Percentiles rank a stretch among this genome's conserved stretches.
These are phyloP conservation scores for Nematolebias whitei DNA, from an alignment of 2,113 vertebrate species.

Conservation along the genomic window DNA sequence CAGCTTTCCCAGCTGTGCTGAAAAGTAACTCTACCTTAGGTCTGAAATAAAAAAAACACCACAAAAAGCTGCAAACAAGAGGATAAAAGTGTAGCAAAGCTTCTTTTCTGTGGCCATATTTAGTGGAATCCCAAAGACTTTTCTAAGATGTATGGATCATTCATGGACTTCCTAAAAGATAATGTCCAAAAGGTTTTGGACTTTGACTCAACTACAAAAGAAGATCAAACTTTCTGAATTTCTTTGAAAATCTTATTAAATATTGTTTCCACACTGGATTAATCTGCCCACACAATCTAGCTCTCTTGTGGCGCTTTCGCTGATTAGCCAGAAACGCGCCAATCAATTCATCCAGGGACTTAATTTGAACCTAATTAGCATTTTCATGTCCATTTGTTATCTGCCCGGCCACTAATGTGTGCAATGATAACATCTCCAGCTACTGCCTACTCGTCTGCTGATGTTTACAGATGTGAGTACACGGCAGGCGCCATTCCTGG, in stretches of 20 bases:
- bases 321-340: constrained; percentile 27
- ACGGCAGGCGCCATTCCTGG: constrained; percentile 63
- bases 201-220: not conserved
- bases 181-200: not conserved
- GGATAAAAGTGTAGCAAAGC: not conserved
- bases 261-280: not conserved
- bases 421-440: constrained; percentile 59
- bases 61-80: not conserved
- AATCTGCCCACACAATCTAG: constrained; percentile 15
- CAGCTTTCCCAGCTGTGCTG: too few species aligned
- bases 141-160: not conserved
- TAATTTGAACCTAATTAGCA: constrained; percentile 56
- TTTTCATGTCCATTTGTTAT: constrained; percentile 48
- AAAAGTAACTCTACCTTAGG: not conserved
- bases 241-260: not conserved
- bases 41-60: too few species aligned
- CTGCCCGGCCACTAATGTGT: constrained; percentile 52
- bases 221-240: not conserved
- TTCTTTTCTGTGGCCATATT: not conserved
- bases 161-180: not conserved
- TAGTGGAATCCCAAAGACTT: not conserved
- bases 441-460: constrained; percentile 60
- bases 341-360: constrained; percentile 24
- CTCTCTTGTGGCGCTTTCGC: constrained; percentile 13
- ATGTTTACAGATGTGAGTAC: constrained; percentile 64